A percentile compares a stretch with the other conserved stretches of the same genome.
Evolutionary conservation across 2,797 vertebrate species (phyloP).

Genomic region (Hoplostethus atlanticus): DNA sequence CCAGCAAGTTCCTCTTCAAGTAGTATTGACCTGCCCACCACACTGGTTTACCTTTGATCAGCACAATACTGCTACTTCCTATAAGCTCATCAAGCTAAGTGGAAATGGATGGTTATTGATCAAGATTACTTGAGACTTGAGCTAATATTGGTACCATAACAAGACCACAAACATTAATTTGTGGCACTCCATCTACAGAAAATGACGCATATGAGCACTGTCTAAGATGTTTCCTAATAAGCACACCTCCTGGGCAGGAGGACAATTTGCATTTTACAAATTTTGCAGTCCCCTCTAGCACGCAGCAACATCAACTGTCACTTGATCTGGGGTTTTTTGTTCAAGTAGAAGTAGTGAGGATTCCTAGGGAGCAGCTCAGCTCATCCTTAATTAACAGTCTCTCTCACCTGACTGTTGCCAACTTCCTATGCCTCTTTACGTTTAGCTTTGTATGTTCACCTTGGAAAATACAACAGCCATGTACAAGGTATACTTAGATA

Average conservation of each 20-base stretch:
- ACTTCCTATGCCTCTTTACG: no score
- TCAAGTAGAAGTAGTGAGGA: slow-evolving; percentile 7
- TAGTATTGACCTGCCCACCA: no score
- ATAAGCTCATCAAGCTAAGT: no score
- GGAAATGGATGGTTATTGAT: no score
- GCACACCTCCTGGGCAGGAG: not conserved
- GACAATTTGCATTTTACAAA: slow-evolving; percentile 14
- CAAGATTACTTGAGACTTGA: not conserved
- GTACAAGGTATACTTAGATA: no score
- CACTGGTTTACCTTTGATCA: no score
- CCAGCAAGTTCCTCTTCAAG: no score
- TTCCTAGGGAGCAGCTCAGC: slow-evolving; percentile 28
- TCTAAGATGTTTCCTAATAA: not conserved
- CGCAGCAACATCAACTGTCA: slow-evolving; percentile 4
- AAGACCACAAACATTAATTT: not conserved
- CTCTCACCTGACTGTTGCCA: slow-evolving; percentile 3
- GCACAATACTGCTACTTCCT: no score
- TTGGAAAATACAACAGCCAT: no score
- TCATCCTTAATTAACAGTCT: slow-evolving; percentile 37
- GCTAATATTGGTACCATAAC: not conserved
- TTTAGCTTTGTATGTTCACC: no score
- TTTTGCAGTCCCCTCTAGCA: not conserved
- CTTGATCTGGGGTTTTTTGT: slow-evolving; percentile 19
- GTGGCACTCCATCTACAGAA: not conserved
- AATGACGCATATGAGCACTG: not conserved